Percentiles rank a stretch among this genome's conserved stretches.
Evolutionary conservation across 2,113 vertebrate species (phyloP).

Genomic region (Oriolus oriolus): DNA sequence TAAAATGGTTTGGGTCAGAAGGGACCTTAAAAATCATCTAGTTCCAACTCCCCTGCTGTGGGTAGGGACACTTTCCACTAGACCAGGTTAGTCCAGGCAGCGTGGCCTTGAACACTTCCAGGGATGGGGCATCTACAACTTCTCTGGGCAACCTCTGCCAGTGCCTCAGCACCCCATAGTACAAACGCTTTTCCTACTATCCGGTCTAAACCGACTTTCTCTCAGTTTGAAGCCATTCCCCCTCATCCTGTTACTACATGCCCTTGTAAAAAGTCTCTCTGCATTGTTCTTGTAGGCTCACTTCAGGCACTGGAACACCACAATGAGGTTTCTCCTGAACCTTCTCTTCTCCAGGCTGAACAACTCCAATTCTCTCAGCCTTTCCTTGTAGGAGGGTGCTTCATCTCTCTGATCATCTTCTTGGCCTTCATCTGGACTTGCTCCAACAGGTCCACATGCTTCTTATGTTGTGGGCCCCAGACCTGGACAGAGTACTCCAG

Average conservation of each 20-base stretch:
- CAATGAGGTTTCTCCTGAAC: neutral
- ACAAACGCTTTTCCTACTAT: neutral
- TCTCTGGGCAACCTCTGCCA: neutral
- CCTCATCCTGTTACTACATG: neutral
- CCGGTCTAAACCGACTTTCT: neutral
- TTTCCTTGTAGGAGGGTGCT: neutral
- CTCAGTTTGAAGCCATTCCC: neutral
- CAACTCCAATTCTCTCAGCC: neutral
- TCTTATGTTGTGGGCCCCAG: neutral
- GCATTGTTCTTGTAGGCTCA: neutral
- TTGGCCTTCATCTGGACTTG: neutral
- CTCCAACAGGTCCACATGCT: neutral
- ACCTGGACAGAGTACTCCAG: neutral
- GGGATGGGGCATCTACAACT: neutral
- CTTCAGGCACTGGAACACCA: neutral
- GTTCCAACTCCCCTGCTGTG: neutral
- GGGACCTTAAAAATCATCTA: neutral
- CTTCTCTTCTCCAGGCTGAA: neutral
- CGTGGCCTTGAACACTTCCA: neutral
- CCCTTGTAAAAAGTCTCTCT: neutral
- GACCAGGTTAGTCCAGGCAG: neutral
- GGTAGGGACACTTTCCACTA: neutral
- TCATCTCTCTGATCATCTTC: neutral
- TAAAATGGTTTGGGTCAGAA: neutral
- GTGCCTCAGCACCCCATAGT: neutral